A percentile compares a stretch with the other conserved stretches of the same genome.
Evolutionary conservation across 2,888 invertebrate species (phyloP).

Genomic region (Eumacrocentrus americanus): DNA sequence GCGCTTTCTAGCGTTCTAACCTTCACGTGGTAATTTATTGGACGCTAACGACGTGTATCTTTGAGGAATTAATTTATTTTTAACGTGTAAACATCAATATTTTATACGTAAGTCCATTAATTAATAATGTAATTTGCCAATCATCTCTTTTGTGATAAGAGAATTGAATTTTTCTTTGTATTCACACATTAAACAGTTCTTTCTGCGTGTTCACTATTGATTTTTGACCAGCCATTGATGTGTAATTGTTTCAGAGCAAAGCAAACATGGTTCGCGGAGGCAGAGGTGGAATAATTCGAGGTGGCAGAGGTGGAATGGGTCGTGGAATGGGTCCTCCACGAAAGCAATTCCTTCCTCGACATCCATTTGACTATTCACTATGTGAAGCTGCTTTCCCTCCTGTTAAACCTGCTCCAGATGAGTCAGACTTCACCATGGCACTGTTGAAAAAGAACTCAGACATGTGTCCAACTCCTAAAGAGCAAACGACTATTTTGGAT

Average conservation of each 20-base stretch:
- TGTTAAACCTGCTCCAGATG: conserved; percentile 82
- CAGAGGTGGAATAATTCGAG: conserved; percentile 72
- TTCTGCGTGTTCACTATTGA: not conserved
- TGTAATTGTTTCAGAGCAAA: no score
- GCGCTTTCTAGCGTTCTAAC: no score
- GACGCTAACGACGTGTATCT: no score
- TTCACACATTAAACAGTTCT: not conserved
- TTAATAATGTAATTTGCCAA: not conserved
- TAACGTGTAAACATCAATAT: not conserved
- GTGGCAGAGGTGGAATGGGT: conserved; percentile 70
- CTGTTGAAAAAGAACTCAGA: conserved; percentile 91
- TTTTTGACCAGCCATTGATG: not conserved
- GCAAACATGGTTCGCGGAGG: conserved; percentile 73
- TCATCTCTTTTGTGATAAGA: not conserved
- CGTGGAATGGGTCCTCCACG: conserved; percentile 71
- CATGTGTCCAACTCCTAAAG: conserved; percentile 86
- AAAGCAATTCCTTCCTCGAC: conserved; percentile 73
- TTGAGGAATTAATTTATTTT: not conserved
- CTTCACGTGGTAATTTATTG: no score
- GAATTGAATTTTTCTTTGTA: not conserved
- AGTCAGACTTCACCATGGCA: conserved; percentile 85
- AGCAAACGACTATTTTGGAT: conserved; percentile 91
- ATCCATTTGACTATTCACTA: conserved; percentile 85
- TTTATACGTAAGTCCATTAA: not conserved
- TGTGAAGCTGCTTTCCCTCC: conserved; percentile 90